phyloP scores from a whole-genome alignment of 1,140 invertebrate species.

The Drosophila kurseongensis region DNA sequence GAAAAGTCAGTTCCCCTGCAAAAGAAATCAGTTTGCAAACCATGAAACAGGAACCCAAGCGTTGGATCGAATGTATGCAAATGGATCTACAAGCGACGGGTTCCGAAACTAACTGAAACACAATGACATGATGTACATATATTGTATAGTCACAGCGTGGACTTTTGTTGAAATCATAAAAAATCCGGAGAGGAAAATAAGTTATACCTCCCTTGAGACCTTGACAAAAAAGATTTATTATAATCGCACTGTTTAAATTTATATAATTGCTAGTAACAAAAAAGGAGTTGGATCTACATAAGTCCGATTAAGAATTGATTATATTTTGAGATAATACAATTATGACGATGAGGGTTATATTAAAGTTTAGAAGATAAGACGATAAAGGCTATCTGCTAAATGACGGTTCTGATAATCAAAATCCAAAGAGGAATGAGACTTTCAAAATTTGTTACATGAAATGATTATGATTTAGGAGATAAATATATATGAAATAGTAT shows the following conservation, averaged over 20 bases:
- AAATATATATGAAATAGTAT: neutral
- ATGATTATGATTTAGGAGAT: neutral
- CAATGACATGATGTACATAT: neutral
- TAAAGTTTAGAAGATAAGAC: no score
- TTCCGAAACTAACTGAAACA: neutral
- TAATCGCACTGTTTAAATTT: no score
- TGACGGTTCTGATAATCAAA: neutral
- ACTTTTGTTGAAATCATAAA: neutral
- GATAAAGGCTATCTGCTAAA: neutral
- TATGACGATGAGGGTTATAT: no score
- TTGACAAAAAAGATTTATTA: neutral
- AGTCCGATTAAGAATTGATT: no score
- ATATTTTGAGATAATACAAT: neutral
- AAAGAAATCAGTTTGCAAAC: slow-evolving; percentile 14
- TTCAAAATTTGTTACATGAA: neutral
- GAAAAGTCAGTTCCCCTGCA: slow-evolving; percentile 8
- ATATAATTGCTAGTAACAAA: no score
- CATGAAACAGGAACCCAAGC: neutral
- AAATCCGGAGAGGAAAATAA: neutral
- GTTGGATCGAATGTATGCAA: neutral
- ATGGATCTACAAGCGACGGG: neutral
- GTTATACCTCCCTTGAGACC: neutral
- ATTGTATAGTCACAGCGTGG: no score
- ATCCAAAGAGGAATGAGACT: neutral
- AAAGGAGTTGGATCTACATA: no score